Evolutionary conservation across 2,113 vertebrate species (phyloP).

Genomic region (Pampusana beccarii): DNA sequence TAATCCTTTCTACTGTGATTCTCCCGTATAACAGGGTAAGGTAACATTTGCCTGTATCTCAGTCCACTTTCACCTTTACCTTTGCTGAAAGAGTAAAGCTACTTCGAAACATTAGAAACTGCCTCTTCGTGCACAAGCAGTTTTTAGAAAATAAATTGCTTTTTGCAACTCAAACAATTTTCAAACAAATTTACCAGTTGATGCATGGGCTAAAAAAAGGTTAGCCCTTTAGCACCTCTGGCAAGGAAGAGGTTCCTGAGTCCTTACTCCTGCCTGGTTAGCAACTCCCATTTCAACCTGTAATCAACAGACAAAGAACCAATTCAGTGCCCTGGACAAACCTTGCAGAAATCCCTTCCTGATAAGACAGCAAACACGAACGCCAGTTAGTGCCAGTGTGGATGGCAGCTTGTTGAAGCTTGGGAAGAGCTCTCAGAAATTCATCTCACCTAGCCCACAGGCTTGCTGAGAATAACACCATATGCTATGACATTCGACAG

Average conservation of each 20-base stretch:
- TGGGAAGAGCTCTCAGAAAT: background rate
- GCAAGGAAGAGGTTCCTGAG: background rate
- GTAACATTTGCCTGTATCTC: background rate
- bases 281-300: background rate
- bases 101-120: background rate
- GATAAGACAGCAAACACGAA: background rate
- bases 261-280: background rate
- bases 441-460: background rate
- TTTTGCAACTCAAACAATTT: background rate
- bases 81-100: background rate
- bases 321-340: background rate
- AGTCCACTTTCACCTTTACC: background rate
- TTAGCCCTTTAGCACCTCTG: background rate
- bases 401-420: background rate
- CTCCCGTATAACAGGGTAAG: background rate
- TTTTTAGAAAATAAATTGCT: background rate
- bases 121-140: accelerated
- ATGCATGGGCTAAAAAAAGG: background rate
- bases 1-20: background rate
- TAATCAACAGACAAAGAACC: background rate
- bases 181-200: background rate
- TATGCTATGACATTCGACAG: background rate
- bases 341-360: background rate
- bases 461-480: background rate
- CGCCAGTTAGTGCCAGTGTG: background rate